phyloP scores from a whole-genome alignment of 2,113 vertebrate genomes.

The Trogon melanurus region DNA sequence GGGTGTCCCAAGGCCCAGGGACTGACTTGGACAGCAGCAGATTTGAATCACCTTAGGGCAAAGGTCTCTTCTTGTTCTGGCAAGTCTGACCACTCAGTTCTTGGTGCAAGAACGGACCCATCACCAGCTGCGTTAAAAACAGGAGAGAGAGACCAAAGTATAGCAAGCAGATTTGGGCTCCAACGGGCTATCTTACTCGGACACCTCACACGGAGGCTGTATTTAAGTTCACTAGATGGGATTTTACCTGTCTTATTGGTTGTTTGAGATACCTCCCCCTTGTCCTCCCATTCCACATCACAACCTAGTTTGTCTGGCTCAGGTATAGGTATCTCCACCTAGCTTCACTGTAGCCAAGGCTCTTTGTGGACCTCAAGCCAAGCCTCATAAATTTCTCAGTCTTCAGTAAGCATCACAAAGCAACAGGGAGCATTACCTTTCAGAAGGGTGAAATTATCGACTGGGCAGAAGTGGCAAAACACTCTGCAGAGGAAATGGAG shows the following conservation, averaged over 20 bases:
- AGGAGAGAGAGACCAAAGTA: background rate
- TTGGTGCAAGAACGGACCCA: background rate
- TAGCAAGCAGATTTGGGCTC: background rate
- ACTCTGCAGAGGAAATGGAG: background rate
- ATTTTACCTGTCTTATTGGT: background rate
- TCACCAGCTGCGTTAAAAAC: background rate
- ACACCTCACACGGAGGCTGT: background rate
- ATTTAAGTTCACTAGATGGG: background rate
- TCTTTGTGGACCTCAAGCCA: background rate
- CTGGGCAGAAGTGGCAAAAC: background rate
- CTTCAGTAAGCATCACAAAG: background rate
- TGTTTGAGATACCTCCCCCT: background rate
- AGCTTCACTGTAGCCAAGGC: fast-evolving
- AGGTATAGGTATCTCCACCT: background rate
- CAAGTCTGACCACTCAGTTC: background rate
- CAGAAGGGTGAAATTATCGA: background rate
- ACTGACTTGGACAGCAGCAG: background rate
- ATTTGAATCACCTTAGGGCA: background rate
- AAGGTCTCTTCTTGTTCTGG: background rate
- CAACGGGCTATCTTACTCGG: background rate
- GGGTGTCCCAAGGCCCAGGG: background rate
- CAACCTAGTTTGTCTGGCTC: background rate
- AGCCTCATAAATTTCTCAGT: background rate
- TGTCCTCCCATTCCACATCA: background rate
- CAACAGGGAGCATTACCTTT: background rate